Conservation (phyloP, 2,113 vertebrate species). For the Agapornis roseicollis region DNA sequence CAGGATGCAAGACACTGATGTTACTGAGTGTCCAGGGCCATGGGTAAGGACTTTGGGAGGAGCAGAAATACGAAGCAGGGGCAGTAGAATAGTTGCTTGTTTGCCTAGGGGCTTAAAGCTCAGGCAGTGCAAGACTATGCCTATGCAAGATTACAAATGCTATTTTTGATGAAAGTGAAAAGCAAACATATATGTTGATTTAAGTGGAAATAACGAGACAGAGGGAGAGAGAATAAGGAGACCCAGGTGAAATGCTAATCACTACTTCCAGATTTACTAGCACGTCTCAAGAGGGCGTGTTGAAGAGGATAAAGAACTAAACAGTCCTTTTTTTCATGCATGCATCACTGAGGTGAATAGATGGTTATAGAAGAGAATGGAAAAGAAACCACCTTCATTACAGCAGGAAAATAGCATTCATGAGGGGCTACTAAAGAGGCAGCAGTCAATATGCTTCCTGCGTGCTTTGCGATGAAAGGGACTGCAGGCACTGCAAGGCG, state of each 20-base stretch:
- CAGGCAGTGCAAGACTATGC: background rate
- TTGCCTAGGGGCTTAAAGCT: background rate
- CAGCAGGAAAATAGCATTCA: conserved; percentile 41
- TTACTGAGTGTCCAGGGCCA: background rate
- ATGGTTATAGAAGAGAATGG: background rate
- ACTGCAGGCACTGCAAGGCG: background rate
- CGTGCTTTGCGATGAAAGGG: background rate
- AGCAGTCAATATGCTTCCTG: conserved; percentile 1
- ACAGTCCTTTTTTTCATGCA: background rate
- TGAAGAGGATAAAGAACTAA: conserved; percentile 48
- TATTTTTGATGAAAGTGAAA: conserved; percentile 16
- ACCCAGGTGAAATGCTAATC: conserved; percentile 47
- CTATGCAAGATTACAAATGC: background rate
- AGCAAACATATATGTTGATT: conserved; percentile 3
- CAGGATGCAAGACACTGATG: background rate
- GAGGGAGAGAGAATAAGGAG: background rate
- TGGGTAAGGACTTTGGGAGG: background rate
- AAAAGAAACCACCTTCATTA: conserved; percentile 39
- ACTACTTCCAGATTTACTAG: conserved; percentile 26
- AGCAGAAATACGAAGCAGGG: background rate
- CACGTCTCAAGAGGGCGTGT: background rate
- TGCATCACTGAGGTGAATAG: background rate
- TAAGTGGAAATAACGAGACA: conserved; percentile 45
- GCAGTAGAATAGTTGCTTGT: background rate
- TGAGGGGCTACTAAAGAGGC: conserved; percentile 44